phyloP scores from a whole-genome alignment of 2,888 invertebrate species.

The Adineta ricciae region DNA sequence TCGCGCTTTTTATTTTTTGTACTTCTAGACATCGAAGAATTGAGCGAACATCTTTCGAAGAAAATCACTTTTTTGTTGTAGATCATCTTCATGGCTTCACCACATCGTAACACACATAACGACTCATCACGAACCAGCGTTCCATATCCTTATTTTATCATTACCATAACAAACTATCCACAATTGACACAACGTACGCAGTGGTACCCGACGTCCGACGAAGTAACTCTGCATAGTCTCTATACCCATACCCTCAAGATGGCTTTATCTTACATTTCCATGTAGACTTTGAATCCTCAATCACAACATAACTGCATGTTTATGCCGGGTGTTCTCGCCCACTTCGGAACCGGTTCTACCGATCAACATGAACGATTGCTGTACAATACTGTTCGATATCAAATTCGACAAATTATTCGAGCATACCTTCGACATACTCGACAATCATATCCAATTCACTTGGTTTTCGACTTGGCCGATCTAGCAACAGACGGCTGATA shows the following conservation, averaged over 20 bases:
- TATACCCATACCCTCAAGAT: too few species aligned
- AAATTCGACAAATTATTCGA: neutral
- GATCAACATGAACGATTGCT: neutral
- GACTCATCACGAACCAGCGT: neutral
- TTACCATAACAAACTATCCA: neutral
- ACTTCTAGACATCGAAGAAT: too few species aligned
- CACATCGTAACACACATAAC: neutral
- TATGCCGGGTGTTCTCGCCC: neutral
- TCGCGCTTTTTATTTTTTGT: too few species aligned
- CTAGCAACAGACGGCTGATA: neutral
- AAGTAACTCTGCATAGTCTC: too few species aligned
- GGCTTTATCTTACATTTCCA: neutral
- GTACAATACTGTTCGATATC: neutral
- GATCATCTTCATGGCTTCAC: neutral
- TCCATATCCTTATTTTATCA: neutral
- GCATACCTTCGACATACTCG: neutral
- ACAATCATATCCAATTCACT: neutral
- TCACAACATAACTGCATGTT: neutral
- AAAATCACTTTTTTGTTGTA: neutral
- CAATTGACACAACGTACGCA: neutral
- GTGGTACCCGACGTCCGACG: neutral
- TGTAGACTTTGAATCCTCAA: neutral
- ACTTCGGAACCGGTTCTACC: neutral
- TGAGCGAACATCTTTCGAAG: neutral
- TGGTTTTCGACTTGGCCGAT: neutral